Percentiles rank a stretch among this genome's conserved stretches.
These are phyloP conservation scores for Lasiommata megera DNA, from an alignment of 2,888 invertebrate species.

Conservation along the genomic window DNA sequence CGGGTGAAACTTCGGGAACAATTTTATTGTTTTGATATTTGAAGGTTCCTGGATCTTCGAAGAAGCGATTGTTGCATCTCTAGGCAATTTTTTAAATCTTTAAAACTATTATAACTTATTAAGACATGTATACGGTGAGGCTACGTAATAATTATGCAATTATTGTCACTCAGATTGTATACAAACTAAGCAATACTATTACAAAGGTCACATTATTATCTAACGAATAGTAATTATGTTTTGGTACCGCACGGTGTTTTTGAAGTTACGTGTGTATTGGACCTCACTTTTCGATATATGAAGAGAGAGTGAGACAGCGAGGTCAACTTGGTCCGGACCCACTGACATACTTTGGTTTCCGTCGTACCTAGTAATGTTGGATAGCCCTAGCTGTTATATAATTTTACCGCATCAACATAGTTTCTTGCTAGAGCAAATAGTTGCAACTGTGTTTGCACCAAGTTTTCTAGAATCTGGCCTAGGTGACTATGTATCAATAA, in stretches of 20 bases:
- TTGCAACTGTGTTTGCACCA: too few species aligned
- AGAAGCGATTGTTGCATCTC: too few species aligned
- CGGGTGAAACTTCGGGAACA: too few species aligned
- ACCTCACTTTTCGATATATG: constrained; percentile 26
- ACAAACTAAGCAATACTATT: constrained; percentile 35
- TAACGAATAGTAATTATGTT: constrained; percentile 50
- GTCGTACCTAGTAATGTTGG: constrained; percentile 19
- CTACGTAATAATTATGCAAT: constrained; percentile 10
- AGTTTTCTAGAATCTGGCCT: too few species aligned
- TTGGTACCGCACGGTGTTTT: constrained; percentile 21
- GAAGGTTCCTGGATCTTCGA: too few species aligned
- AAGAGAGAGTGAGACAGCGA: constrained; percentile 15
- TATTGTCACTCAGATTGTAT: constrained; percentile 17
- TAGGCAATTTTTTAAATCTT: too few species aligned
- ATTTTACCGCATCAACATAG: constrained; percentile 7
- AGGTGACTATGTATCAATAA: too few species aligned
- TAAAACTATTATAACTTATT: too few species aligned
- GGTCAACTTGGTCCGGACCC: constrained; percentile 34
- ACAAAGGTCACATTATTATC: constrained; percentile 68
- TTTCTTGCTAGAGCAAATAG: constrained; percentile 19
- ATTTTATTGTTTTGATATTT: too few species aligned
- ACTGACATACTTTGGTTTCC: constrained; percentile 41
- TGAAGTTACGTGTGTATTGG: constrained; percentile 21
- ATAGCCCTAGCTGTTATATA: constrained; percentile 29
- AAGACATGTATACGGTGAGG: background rate